These are phyloP conservation scores for Hedychridium roseum DNA, from an alignment of 2,888 invertebrate species.

Conservation along the genomic window DNA sequence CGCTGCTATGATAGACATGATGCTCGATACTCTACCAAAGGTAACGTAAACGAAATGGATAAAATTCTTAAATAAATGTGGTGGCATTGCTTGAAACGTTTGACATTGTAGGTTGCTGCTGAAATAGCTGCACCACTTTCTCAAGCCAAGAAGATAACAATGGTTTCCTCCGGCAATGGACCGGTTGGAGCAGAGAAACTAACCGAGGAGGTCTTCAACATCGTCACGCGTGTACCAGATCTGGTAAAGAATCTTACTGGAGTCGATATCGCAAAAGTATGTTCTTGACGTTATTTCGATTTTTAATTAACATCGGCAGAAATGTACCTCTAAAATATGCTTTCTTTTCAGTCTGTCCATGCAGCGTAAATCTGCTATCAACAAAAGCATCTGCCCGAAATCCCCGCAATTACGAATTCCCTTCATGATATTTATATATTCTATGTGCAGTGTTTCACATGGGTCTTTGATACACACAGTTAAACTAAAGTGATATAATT, in stretches of 20 bases:
- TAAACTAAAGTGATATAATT: constrained; percentile 24
- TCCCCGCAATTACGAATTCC: constrained; percentile 21
- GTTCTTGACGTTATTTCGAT: constrained; percentile 7
- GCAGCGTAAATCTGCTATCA: constrained; percentile 53
- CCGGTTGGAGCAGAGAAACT: constrained; percentile 94
- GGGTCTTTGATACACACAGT: constrained; percentile 28
- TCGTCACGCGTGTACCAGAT: constrained; percentile 90
- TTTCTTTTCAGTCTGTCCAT: constrained; percentile 57
- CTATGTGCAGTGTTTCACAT: constrained; percentile 19
- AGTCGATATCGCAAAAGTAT: constrained; percentile 89
- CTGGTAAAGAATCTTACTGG: constrained; percentile 93
- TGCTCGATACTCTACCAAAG: constrained; percentile 93
- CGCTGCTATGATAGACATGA: constrained; percentile 96
- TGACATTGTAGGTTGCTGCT: constrained; percentile 80
- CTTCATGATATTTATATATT: constrained; percentile 16
- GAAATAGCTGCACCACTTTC: constrained; percentile 96
- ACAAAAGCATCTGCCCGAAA: constrained; percentile 6
- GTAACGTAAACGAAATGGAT: too few relatives aligned
- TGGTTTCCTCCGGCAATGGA: constrained; percentile 92
- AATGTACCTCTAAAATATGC: constrained; percentile 7
- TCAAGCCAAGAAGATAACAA: constrained; percentile 93
- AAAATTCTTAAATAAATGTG: too few relatives aligned
- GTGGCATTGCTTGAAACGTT: background rate
- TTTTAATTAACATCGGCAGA: background rate
- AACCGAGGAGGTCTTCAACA: constrained; percentile 91